phyloP scores from a whole-genome alignment of 1,140 invertebrate species.

The Lysiphlebus fabarum region DNA sequence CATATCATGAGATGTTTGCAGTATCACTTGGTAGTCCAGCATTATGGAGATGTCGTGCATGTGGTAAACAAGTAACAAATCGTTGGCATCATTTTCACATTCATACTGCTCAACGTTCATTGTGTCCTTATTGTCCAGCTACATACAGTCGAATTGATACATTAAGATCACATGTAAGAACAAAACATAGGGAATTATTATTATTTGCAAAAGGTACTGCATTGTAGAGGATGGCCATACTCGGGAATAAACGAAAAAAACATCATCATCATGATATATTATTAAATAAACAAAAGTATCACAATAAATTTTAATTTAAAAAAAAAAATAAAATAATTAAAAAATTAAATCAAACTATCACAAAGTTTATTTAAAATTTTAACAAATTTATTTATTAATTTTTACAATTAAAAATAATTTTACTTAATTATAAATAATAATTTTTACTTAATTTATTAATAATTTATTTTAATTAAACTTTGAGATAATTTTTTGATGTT shows the following conservation, averaged over 20 bases:
- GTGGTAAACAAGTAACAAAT: slow-evolving; percentile 81
- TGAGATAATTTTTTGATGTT: too few relatives aligned
- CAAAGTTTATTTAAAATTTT: too few relatives aligned
- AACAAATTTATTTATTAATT: too few relatives aligned
- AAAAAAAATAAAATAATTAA: too few relatives aligned
- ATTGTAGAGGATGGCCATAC: slow-evolving; percentile 44
- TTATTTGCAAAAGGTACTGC: slow-evolving; percentile 47
- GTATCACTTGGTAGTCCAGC: slow-evolving; percentile 64
- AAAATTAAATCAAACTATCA: too few relatives aligned
- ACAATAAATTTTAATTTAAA: slow-evolving; percentile 10
- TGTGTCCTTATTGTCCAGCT: slow-evolving; percentile 78
- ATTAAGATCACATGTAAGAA: slow-evolving; percentile 69
- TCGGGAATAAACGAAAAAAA: slow-evolving; percentile 41
- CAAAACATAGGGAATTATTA: slow-evolving; percentile 65
- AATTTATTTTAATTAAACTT: too few relatives aligned
- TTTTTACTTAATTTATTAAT: too few relatives aligned
- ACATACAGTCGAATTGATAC: slow-evolving; percentile 84
- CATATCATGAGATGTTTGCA: slow-evolving; percentile 79
- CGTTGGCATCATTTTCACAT: slow-evolving; percentile 84
- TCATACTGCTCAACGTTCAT: slow-evolving; percentile 72
- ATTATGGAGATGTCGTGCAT: slow-evolving; percentile 74
- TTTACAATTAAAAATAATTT: too few relatives aligned
- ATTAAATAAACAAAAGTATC: slow-evolving; percentile 14
- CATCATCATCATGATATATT: slow-evolving; percentile 27
- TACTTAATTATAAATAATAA: too few relatives aligned